Evolutionary conservation across 2,797 vertebrate species (phyloP).

Genomic region (Falco columbarius): DNA sequence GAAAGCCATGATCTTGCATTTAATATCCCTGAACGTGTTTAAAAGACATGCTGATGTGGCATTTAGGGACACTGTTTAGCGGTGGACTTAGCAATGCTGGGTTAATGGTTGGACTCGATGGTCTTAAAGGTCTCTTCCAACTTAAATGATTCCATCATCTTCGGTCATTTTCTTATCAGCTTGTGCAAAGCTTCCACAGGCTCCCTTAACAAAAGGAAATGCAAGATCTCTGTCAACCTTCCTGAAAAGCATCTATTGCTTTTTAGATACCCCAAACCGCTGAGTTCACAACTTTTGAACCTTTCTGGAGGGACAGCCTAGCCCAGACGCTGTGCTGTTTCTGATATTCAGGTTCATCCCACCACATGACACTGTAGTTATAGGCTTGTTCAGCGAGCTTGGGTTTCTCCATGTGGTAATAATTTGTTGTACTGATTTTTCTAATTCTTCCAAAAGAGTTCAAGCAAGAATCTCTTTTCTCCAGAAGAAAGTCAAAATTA

Average conservation of each 20-base stretch:
- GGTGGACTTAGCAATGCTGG: not conserved
- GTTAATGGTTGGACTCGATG: not conserved
- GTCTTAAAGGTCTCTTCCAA: not conserved
- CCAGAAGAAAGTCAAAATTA: constrained; percentile 2
- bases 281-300: not conserved
- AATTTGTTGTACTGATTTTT: not conserved
- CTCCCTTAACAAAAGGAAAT: not conserved
- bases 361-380: not conserved
- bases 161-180: not conserved
- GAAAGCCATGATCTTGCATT: not conserved
- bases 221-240: not conserved
- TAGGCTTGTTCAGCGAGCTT: not conserved
- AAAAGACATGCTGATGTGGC: not conserved
- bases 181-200: not conserved
- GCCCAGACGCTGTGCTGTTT: not conserved
- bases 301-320: not conserved
- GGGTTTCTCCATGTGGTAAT: not conserved
- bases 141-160: not conserved
- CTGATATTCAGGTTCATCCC: not conserved
- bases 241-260: not conserved
- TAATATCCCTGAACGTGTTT: not conserved
- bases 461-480: not conserved
- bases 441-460: not conserved
- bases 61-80: not conserved
- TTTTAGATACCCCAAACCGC: not conserved